A percentile compares a stretch with the other conserved stretches of the same genome.
Evolutionary conservation across 2,888 invertebrate genomes (phyloP).

Genomic region (Pterostichus madidus): DNA sequence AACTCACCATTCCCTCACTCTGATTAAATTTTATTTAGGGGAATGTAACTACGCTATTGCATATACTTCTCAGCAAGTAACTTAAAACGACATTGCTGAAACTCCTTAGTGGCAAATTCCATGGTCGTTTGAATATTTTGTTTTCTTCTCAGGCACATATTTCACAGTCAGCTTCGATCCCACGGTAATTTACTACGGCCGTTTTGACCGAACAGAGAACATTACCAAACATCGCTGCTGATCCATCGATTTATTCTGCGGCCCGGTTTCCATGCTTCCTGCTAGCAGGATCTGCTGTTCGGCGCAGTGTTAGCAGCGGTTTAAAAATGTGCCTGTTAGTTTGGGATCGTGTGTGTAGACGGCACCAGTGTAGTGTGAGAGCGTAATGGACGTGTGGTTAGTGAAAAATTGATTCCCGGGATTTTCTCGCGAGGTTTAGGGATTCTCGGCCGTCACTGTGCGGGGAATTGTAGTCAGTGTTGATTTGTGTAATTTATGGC

Average conservation of each 20-base stretch:
- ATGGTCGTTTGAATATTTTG: slow-evolving; percentile 25
- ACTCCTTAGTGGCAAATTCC: slow-evolving; percentile 12
- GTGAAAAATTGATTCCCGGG: slow-evolving; percentile 45
- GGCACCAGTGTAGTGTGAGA: slow-evolving; percentile 27
- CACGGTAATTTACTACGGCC: slow-evolving; percentile 42
- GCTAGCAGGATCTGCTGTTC: slow-evolving; percentile 2
- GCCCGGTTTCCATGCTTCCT: not conserved
- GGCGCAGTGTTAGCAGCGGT: slow-evolving; percentile 4
- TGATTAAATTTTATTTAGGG: too few species aligned
- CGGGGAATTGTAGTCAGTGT: slow-evolving; percentile 11
- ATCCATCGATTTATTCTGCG: slow-evolving; percentile 41
- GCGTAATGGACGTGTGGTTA: slow-evolving; percentile 35
- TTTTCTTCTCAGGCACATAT: slow-evolving; percentile 34
- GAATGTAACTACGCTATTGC: too few species aligned
- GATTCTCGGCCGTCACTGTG: not conserved
- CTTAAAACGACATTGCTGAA: slow-evolving; percentile 7
- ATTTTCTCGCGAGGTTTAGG: slow-evolving; percentile 2
- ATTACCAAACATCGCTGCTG: slow-evolving; percentile 48
- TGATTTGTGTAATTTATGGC: slow-evolving; percentile 49
- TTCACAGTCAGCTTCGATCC: slow-evolving; percentile 39
- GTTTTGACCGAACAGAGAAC: slow-evolving; percentile 48
- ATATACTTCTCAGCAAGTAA: not conserved
- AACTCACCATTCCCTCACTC: too few species aligned
- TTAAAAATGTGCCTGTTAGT: slow-evolving; percentile 20
- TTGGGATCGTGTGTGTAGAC: not conserved